phyloP scores from a whole-genome alignment of 2,113 vertebrate genomes.

The Henicopernis longicauda region DNA sequence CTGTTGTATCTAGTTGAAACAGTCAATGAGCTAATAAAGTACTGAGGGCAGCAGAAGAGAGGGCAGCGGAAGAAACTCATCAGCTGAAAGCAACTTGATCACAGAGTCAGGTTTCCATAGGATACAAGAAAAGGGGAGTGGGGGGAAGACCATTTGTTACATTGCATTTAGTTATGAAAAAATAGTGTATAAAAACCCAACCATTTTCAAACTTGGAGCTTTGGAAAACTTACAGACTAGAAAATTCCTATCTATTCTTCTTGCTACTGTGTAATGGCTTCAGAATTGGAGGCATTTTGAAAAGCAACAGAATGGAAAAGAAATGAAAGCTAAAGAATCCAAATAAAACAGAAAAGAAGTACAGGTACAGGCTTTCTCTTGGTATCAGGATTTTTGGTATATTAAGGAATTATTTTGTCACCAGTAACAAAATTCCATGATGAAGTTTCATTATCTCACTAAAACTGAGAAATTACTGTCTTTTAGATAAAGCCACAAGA shows the following conservation, averaged over 20 bases:
- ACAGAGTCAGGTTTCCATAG: neutral
- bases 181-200: neutral
- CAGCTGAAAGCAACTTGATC: neutral
- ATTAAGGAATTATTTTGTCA: neutral
- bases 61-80: neutral
- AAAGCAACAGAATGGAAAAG: neutral
- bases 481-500: neutral
- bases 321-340: neutral
- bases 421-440: neutral
- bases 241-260: neutral
- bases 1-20: neutral
- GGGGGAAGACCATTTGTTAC: accelerated
- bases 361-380: neutral
- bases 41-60: neutral
- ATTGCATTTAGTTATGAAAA: neutral
- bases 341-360: neutral
- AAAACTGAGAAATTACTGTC: neutral
- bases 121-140: neutral
- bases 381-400: neutral
- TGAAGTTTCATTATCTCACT: neutral
- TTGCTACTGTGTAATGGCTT: neutral
- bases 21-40: neutral
- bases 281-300: neutral
- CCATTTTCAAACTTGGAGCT: neutral
- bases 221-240: neutral